Conservation (phyloP, 1,140 invertebrate species). For the Nymphalis io region DNA sequence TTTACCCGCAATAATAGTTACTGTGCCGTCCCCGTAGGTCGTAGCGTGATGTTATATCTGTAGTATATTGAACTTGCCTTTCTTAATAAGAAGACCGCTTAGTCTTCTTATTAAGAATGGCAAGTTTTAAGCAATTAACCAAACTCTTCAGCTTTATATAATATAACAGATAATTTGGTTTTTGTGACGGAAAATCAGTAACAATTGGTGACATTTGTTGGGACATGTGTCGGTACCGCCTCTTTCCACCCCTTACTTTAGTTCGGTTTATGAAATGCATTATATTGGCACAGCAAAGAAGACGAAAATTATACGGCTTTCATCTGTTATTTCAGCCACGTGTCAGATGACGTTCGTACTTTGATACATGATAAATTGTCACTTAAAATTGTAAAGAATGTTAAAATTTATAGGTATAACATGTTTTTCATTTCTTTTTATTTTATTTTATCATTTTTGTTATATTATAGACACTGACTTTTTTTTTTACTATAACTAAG, state of each 20-base stretch:
- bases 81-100: too few relatives aligned
- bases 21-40: too few relatives aligned
- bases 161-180: background rate
- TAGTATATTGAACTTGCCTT: too few relatives aligned
- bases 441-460: too few relatives aligned
- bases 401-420: background rate
- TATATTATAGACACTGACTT: too few relatives aligned
- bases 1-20: too few relatives aligned
- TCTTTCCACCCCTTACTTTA: conserved; percentile 40
- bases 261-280: conserved; percentile 37
- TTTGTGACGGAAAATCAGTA: conserved; percentile 20
- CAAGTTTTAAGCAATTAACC: too few relatives aligned
- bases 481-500: too few relatives aligned
- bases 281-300: conserved; percentile 28
- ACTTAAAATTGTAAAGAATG: background rate
- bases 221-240: conserved; percentile 58
- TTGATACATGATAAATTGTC: conserved; percentile 18
- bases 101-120: too few relatives aligned
- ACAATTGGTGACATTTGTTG: conserved; percentile 60
- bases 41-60: too few relatives aligned
- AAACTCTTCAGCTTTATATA: background rate
- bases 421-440: background rate
- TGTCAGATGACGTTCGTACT: conserved; percentile 31
- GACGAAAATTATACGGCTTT: conserved; percentile 55
- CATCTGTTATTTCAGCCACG: conserved; percentile 48